Base-by-base conservation (phyloP, 2,797 vertebrate genomes). In the Odontamblyopus lacepedii region DNA sequence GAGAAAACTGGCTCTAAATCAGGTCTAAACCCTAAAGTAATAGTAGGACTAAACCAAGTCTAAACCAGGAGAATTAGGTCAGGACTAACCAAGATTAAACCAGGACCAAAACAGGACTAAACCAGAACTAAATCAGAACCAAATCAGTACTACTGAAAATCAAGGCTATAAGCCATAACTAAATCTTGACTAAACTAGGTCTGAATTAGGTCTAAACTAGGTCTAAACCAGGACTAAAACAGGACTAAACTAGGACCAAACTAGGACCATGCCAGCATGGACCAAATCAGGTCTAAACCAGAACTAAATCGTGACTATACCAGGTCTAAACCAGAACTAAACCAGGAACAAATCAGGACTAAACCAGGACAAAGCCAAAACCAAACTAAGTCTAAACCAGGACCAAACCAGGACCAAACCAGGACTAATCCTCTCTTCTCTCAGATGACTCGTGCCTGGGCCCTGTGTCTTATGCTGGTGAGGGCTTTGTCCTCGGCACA, bases 361-460 rank as follows among this genome's bases (percentile, higher is more conserved):
- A 32, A 27, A 59, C 11, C 11, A 27, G 3, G 27, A 2, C 8
- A 7, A 35, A 32, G 19, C 16, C 60, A 35, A 16, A 2, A 61
- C n/a, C 5, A 62, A 62, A 62, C 30, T 16, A 35, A 30, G 16
- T 8, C 57, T 15, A 29, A 59, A 32, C 27, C 59, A 61, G 13
- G 29, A 13, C 26, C 26, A 32, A 61, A 29, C 59, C 15, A 32
- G 15, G 27, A 18, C 59, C 13, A 30, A 19, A 62, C 60, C 60
- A 35, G 60, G 15, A 19, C 62, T 63, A 63, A 65, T 7, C 5
- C 11, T 19, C 6, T 38, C 13, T 13, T 9, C 3, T 2, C 1
- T 74, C 85, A 78, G 0, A 89, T 89, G 86, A 27, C 60, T 2
- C 0, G n/a, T n/a, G 50, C 2, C 29, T 5, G 4, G 23, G 0